A percentile compares a stretch with the other conserved stretches of the same genome.
Conservation (phyloP, 2,888 invertebrate genomes). For the Encarsia formosa region DNA sequence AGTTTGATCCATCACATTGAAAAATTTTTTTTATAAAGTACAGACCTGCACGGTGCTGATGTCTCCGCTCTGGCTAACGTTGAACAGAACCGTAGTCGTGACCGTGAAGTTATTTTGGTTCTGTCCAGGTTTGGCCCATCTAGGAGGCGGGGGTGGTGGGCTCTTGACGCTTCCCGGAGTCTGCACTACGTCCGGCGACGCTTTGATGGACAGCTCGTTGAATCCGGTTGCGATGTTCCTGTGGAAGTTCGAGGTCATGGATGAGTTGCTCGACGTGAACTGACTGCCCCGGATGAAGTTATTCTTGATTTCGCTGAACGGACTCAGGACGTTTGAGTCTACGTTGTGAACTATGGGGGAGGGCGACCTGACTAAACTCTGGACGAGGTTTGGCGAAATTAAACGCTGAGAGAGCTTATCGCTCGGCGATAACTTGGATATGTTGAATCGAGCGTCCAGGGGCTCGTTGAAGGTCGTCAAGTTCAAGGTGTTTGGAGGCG, state of each 20-base stretch:
- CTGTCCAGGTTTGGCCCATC: constrained; percentile 76
- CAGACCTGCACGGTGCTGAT: constrained; percentile 32
- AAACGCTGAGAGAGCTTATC: constrained; percentile 46
- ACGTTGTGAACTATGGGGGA: constrained; percentile 49
- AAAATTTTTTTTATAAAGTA: background rate
- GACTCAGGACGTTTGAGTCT: constrained; percentile 46
- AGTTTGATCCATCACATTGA: background rate
- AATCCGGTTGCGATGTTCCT: constrained; percentile 41
- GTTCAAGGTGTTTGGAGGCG: constrained; percentile 79
- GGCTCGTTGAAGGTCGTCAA: constrained; percentile 56
- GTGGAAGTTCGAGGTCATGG: constrained; percentile 41
- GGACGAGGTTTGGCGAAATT: constrained; percentile 48
- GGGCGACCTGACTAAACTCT: constrained; percentile 43
- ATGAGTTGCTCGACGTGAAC: constrained; percentile 38
- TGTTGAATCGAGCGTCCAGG: constrained; percentile 31
- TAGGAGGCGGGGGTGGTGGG: constrained; percentile 77
- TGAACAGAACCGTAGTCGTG: constrained; percentile 82
- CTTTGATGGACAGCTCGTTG: constrained; percentile 38
- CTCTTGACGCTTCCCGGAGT: constrained; percentile 34
- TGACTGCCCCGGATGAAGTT: constrained; percentile 37
- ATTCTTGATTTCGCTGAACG: constrained; percentile 31
- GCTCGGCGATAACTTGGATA: constrained; percentile 35
- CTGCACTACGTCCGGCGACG: constrained; percentile 32
- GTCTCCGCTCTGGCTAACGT: constrained; percentile 57
- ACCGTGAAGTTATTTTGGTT: constrained; percentile 70